Conservation (phyloP, 2,797 vertebrate species). For the Anguilla marmorata region DNA sequence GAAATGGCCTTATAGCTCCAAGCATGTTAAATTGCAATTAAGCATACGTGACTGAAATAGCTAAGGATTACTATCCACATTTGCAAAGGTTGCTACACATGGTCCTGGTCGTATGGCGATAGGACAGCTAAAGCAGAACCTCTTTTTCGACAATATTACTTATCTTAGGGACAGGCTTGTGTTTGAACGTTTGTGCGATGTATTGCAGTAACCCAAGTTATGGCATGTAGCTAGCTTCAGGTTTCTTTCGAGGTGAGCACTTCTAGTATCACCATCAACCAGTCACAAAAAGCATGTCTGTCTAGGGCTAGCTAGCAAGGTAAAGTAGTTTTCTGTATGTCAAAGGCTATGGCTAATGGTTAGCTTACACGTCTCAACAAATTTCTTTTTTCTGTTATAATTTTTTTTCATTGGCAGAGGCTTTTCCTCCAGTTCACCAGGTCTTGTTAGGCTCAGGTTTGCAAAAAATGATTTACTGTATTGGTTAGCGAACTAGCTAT, state of each 20-base stretch:
- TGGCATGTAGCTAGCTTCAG: background rate
- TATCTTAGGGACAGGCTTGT: background rate
- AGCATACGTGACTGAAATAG: background rate
- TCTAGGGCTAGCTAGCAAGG: background rate
- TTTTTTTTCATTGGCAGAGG: conserved; percentile 2
- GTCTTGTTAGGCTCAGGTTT: background rate
- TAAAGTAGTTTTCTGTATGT: conserved; percentile 6
- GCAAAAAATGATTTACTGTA: background rate
- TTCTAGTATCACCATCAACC: background rate
- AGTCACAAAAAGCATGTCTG: background rate
- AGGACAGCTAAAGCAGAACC: background rate
- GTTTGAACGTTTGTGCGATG: background rate
- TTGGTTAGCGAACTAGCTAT: background rate
- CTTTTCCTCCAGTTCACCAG: background rate
- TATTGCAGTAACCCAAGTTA: background rate
- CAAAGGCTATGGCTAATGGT: background rate
- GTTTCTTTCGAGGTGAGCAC: background rate
- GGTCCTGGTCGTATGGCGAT: background rate
- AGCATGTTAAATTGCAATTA: background rate
- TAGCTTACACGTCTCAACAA: background rate
- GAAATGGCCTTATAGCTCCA: background rate
- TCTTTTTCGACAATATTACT: background rate
- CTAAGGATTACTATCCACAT: background rate
- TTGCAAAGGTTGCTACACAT: background rate
- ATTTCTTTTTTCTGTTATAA: background rate